phyloP scores from a whole-genome alignment of 2,888 invertebrate genomes.

The Brachyopa scutellaris region DNA sequence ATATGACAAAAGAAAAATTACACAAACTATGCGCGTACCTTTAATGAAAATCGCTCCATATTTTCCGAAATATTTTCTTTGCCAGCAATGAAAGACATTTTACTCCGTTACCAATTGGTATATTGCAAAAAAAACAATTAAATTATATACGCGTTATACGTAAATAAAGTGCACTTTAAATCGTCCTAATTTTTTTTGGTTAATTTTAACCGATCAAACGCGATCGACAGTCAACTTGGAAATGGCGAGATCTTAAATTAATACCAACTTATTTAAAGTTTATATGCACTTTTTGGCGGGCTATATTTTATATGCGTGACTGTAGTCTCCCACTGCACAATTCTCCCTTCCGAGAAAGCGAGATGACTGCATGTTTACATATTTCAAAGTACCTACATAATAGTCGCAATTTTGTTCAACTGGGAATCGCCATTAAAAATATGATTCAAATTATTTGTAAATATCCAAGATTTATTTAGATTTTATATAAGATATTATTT shows the following conservation, averaged over 20 bases:
- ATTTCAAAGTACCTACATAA: too few relatives aligned
- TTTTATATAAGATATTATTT: not conserved
- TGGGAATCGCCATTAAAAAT: too few relatives aligned
- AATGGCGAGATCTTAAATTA: constrained; percentile 24
- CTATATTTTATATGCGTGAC: constrained; percentile 33
- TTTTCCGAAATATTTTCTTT: constrained; percentile 81
- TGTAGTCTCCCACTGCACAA: constrained; percentile 15
- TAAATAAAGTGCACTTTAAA: not conserved
- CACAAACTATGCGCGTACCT: constrained; percentile 74
- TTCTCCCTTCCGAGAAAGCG: not conserved
- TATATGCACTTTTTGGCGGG: constrained; percentile 52
- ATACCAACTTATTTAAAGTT: constrained; percentile 3
- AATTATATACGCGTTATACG: too few relatives aligned
- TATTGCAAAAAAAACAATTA: too few relatives aligned
- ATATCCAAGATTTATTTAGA: not conserved
- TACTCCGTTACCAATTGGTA: too few relatives aligned
- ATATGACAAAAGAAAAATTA: not conserved
- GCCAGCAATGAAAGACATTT: constrained; percentile 77
- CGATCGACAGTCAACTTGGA: constrained; percentile 58
- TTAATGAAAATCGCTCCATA: constrained; percentile 80
- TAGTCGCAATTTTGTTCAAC: too few relatives aligned
- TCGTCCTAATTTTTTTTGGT: not conserved
- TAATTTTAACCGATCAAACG: constrained; percentile 17
- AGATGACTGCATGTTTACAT: constrained; percentile 28
- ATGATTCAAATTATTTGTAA: not conserved